Evolutionary conservation across 1,140 invertebrate genomes (phyloP), one percentile per base, ranked within the genome.

Genomic region (Vanessa atalanta): DNA sequence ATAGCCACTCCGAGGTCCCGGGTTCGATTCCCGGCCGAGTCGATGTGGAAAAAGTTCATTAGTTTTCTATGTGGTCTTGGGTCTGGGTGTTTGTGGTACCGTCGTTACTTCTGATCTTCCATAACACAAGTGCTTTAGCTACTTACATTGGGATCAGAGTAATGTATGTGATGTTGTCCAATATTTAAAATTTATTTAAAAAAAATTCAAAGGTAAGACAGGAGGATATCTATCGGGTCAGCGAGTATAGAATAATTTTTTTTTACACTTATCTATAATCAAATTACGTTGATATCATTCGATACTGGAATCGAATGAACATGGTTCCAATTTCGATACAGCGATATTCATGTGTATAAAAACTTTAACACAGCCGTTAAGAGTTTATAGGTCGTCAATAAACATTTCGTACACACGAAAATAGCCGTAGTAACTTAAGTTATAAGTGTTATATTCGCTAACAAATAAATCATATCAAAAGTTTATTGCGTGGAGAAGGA

Each of bases 401-500:
- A 7, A 6, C 50, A 23, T 47, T 50, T 31, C 23, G 23, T 66
- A 13, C 48, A 50, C n/a, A 1, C 64, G 23, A 61, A 31, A 50
- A 37, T 61, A 47, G 63, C 60, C 64, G 31, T 65, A 60, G 15
- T 12, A 14, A 3, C 5, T 7, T 37, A 16, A 5, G 16, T 0
- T 11, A 11, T 68, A 67, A 37, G 48, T 37, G 55, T 31, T 26
- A 64, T 47, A 63, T 37, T 68, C 5, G 47, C 26, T 48, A 64
- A 57, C 53, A 57, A 43, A 12, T 60, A n/a, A 7, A 13, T 9
- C 11, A n/a, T 48, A 72, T 63, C 31, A 73, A 73, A 61, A 57
- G 57, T 57, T 47, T 23, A n/a, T 53, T 61, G 65, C 1, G 11
- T 63, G 26, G 68, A 60, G 65, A 73, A 68, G 72, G 65, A 73